These are phyloP conservation scores for Norana najaformis DNA, from an alignment of 2,888 invertebrate genomes.

Conservation along the genomic window DNA sequence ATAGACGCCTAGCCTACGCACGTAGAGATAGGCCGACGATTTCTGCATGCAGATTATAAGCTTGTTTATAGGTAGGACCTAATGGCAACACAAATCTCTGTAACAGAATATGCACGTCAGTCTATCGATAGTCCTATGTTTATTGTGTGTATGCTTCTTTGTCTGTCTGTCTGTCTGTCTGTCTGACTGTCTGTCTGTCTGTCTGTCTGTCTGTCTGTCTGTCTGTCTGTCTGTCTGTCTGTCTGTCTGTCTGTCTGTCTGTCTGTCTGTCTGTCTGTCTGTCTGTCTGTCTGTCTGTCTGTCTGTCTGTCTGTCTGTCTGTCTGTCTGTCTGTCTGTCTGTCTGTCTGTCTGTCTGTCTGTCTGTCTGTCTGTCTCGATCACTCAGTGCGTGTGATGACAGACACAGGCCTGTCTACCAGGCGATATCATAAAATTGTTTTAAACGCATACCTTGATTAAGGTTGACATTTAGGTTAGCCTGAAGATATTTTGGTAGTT, in stretches of 20 bases:
- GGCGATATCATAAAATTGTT: background rate
- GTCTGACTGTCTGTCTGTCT: slow-evolving; percentile 19
- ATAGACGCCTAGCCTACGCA: too few relatives aligned
- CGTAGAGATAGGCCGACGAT: too few relatives aligned
- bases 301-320: background rate
- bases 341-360: background rate
- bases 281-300: slow-evolving; percentile 23
- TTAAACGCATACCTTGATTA: background rate
- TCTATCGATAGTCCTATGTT: background rate
- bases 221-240: background rate
- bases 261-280: slow-evolving; percentile 25
- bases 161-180: slow-evolving; percentile 22
- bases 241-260: slow-evolving; percentile 18
- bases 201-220: slow-evolving; percentile 15
- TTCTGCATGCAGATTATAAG: too few relatives aligned
- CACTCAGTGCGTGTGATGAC: background rate
- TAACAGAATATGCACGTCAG: too few relatives aligned
- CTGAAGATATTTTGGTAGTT: background rate
- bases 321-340: background rate
- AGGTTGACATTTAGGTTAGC: too few relatives aligned
- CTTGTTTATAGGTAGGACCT: too few relatives aligned
- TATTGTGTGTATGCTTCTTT: background rate
- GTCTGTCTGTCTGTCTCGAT: background rate
- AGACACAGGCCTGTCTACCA: background rate
- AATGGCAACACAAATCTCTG: too few relatives aligned